Conservation (phyloP, 2,113 vertebrate species). For the Misgurnus mizolepis region DNA sequence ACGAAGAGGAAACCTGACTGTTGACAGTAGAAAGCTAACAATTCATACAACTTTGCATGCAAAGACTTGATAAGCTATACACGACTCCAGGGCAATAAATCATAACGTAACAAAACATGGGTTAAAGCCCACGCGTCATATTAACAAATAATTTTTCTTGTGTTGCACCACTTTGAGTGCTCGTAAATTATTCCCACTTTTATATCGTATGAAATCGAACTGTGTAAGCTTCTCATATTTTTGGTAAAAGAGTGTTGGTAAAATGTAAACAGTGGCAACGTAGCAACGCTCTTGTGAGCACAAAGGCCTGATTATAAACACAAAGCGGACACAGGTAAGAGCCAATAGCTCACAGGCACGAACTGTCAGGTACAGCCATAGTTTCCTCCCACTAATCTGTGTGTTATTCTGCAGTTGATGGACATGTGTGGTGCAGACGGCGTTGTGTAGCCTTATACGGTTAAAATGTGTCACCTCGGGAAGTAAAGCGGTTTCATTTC, state of each 20-base stretch:
- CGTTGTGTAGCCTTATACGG: slow-evolving; percentile 21
- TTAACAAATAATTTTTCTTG: slow-evolving; percentile 31
- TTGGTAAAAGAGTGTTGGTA: slow-evolving; percentile 3
- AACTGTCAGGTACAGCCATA: slow-evolving; percentile 51
- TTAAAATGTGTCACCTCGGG: slow-evolving; percentile 56
- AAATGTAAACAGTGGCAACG: slow-evolving; percentile 45
- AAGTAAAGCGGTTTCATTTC: slow-evolving; percentile 53
- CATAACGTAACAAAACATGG: slow-evolving; percentile 37
- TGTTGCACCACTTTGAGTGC: background rate
- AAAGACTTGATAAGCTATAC: slow-evolving; percentile 53
- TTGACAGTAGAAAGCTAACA: slow-evolving; percentile 35
- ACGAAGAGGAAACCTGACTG: slow-evolving; percentile 18
- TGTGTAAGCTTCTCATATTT: background rate
- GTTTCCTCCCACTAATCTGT: slow-evolving; percentile 51
- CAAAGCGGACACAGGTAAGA: slow-evolving; percentile 18
- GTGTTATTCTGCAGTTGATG: slow-evolving; percentile 61
- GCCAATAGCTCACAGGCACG: slow-evolving; percentile 54
- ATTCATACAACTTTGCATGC: slow-evolving; percentile 57
- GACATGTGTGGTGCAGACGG: slow-evolving; percentile 57
- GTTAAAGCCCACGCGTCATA: slow-evolving; percentile 38
- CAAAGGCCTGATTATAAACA: slow-evolving; percentile 39
- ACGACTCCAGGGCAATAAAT: slow-evolving; percentile 45
- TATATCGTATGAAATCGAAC: slow-evolving; percentile 19
- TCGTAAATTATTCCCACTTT: slow-evolving; percentile 35
- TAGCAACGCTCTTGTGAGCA: slow-evolving; percentile 33